Base-by-base conservation (phyloP, 2,888 invertebrate genomes). In the Ophonus ardosiacus region DNA sequence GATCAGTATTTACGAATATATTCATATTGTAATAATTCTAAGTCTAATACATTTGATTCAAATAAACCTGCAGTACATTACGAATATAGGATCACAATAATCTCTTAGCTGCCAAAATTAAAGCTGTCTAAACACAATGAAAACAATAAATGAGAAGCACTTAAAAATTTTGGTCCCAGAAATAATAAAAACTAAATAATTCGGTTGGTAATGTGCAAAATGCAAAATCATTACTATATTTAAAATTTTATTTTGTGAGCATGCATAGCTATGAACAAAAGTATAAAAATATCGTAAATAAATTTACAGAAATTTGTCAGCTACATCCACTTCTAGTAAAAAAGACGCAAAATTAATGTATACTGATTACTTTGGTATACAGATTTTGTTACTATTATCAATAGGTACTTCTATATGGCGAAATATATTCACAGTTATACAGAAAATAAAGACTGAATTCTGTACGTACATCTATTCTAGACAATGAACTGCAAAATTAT, bases 401-500 rank as follows among this genome's bases (percentile, higher is more conserved):
- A 79, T 81, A 81, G 63, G 81, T 81, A 81, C 63, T 43, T 81
- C 24, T 81, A 81, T 81, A 81, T 81, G 81, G 81, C 81, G 63
- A 38, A 63, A 81, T 31, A 81, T 38, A 59, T 59, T 80, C 59
- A 81, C 61, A 57, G 78, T 57, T 51, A 57, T 43, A 81, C 51
- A 63, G 65, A 63, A 80, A 81, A 78, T 59, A 78, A 79, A 79
- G 18, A 61, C 13, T 59, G 21, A 81, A 65, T 51, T 65, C 40
- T 81, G 65, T 81, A 81, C 43, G 61, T 61, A 81, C 38, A 81
- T 38, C 78, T 78, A 78, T n/a, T 81, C 78, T 80, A 80, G 17
- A 83, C 83, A 84, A 84, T 84, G 84, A 63, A 84, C 68, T 84
- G 84, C 84, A 65, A 84, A 84, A 84, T 84, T 74, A 84, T 84